phyloP scores from a whole-genome alignment of 2,113 vertebrate genomes.

The Hirundichthys speculiger region DNA sequence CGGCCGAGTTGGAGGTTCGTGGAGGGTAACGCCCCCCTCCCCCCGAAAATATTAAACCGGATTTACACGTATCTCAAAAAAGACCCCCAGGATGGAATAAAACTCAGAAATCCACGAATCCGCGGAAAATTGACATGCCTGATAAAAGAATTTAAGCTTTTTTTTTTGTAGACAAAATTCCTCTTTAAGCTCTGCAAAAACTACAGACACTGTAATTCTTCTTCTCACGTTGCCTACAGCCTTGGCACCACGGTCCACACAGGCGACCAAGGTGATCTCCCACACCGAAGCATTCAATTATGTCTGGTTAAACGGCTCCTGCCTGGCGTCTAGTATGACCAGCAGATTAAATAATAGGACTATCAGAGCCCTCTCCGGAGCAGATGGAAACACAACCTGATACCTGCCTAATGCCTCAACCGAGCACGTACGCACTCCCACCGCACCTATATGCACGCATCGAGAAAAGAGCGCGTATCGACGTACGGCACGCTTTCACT shows the following conservation, averaged over 20 bases:
- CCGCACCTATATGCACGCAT: conserved; percentile 14
- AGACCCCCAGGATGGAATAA: no score
- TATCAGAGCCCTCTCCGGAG: conserved; percentile 78
- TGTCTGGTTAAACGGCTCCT: conserved; percentile 74
- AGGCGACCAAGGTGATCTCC: conserved; percentile 70
- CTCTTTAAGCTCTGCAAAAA: not conserved
- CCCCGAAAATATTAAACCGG: no score
- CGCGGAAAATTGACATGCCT: no score
- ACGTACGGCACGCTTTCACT: conserved; percentile 42
- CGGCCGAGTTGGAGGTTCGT: no score
- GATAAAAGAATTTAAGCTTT: not conserved
- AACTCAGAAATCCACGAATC: no score
- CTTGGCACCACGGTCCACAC: conserved; percentile 48
- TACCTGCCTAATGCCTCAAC: conserved; percentile 77
- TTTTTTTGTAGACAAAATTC: no score
- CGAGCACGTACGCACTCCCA: conserved; percentile 13
- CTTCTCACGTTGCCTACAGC: conserved; percentile 17
- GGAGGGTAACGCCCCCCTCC: no score
- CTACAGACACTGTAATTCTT: conserved; percentile 16
- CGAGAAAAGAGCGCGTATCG: conserved; percentile 5
- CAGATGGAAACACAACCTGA: conserved; percentile 81
- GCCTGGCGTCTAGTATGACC: conserved; percentile 78
- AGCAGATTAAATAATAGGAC: conserved; percentile 81
- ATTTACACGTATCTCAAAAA: no score
- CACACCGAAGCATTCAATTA: conserved; percentile 81